Conservation (phyloP, 2,113 vertebrate species). For the Noturus placidus region DNA sequence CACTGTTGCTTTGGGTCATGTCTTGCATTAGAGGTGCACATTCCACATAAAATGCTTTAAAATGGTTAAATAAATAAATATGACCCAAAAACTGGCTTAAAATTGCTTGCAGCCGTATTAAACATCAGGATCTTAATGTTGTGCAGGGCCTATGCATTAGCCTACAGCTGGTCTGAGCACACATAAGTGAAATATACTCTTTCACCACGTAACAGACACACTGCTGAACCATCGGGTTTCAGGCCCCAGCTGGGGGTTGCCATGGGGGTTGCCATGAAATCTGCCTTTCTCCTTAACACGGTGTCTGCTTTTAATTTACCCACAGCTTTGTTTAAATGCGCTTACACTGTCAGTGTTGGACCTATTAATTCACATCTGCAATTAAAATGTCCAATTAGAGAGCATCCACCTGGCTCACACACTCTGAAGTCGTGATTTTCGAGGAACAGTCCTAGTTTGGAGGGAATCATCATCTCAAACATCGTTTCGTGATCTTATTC, state of each 20-base stretch:
- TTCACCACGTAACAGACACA: conserved; percentile 49
- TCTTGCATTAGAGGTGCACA: neutral
- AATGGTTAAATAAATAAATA: neutral
- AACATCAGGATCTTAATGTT: neutral
- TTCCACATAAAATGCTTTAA: neutral
- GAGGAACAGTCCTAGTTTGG: conserved; percentile 5
- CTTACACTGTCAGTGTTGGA: conserved; percentile 49
- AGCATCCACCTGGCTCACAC: conserved; percentile 54
- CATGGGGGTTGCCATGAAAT: conserved; percentile 63
- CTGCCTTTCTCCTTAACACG: conserved; percentile 27
- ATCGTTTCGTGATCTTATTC: neutral
- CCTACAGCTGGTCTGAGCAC: conserved; percentile 15
- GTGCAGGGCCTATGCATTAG: conserved; percentile 1
- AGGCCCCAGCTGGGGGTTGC: conserved; percentile 34
- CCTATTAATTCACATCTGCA: conserved; percentile 61
- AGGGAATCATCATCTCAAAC: conserved; percentile 24
- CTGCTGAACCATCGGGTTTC: conserved; percentile 66
- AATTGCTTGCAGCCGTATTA: neutral
- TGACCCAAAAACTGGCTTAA: neutral
- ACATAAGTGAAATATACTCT: conserved; percentile 34
- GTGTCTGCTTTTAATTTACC: conserved; percentile 55
- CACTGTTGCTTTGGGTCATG: neutral
- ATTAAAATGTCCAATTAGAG: conserved; percentile 63
- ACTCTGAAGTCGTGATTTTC: conserved; percentile 49
- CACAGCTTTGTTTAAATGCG: conserved; percentile 51